Evolutionary conservation across 2,888 invertebrate species (phyloP), one percentile per base, ranked within the genome.

Genomic region (Mythimna vitellina): DNA sequence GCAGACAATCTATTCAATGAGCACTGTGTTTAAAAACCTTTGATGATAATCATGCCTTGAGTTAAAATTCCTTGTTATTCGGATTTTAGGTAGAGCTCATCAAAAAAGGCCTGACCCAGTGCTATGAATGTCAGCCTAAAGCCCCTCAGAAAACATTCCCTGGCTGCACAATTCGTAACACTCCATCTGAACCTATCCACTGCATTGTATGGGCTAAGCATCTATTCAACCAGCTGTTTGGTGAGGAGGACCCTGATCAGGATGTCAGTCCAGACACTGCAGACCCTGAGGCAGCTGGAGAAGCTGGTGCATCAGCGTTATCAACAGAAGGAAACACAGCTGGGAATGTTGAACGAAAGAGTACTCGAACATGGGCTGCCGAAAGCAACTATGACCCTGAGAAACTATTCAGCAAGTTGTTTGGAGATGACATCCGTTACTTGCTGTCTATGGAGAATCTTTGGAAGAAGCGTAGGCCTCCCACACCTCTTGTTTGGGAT

Each of bases 201-300:
- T 99, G 99, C 92, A 99, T 99, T 84, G 99, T 99, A 29, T 99
- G 99, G 99, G 98, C 99, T 0, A 99, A 99, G 93, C 99, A 99
- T 96, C 97, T 99, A 14, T 99, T 99, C 95, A 99, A 99, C 98
- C 99, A 99, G 94, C 96, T 99, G 22, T 99, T 99, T 96, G 99
- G 99, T 0, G 99, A 99, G 94, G 98, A 98, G 78, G 99, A 99
- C 93, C 98, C 99, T 0, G 99, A 99, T 56, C 95, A 99, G 90
- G 99, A 99, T 92, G 99, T 99, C 3, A 99, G 99, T 17, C 99
- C 99, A 0, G 99, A 99, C 90, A 98, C 99, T 1, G 99, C 98
- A 29, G 99, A 99, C 95, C 99, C 99, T 10, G 99, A 99, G 94
- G 98, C 98, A 8, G 97, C 97, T 29, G 98, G 98, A 84, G 96